Evolutionary conservation across 2,888 invertebrate genomes (phyloP).

Genomic region (Octonoba sinensis): DNA sequence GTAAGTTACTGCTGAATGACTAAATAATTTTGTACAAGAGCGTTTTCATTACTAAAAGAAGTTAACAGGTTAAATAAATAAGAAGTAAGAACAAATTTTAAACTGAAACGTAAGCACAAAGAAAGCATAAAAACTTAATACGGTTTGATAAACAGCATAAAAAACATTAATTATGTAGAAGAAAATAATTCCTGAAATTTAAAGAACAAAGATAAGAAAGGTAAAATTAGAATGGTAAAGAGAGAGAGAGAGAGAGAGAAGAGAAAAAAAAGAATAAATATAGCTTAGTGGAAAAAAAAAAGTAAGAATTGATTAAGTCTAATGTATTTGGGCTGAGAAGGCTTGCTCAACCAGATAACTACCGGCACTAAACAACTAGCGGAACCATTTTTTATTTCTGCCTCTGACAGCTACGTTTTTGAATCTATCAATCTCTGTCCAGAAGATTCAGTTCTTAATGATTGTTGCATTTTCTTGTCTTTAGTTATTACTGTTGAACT

Average conservation of each 20-base stretch:
- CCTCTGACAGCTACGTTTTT: neutral
- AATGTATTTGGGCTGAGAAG: conserved; percentile 59
- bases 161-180: neutral
- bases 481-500: too few relatives aligned
- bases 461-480: too few relatives aligned
- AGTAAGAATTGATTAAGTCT: conserved; percentile 52
- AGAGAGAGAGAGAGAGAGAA: neutral
- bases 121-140: too few relatives aligned
- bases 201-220: conserved; percentile 5
- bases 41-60: too few relatives aligned
- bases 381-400: conserved; percentile 3
- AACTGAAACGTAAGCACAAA: too few relatives aligned
- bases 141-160: too few relatives aligned
- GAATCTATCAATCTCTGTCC: too few relatives aligned
- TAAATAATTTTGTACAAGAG: too few relatives aligned
- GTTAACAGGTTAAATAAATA: too few relatives aligned
- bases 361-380: conserved; percentile 11
- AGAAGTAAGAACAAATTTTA: too few relatives aligned
- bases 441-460: too few relatives aligned
- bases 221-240: conserved; percentile 28
- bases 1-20: too few relatives aligned
- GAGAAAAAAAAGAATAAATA: conserved; percentile 23
- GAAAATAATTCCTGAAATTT: neutral
- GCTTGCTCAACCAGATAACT: conserved; percentile 63
- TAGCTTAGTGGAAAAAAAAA: neutral